phyloP scores from a whole-genome alignment of 1,140 invertebrate genomes.

The Diorhabda sublineata region DNA sequence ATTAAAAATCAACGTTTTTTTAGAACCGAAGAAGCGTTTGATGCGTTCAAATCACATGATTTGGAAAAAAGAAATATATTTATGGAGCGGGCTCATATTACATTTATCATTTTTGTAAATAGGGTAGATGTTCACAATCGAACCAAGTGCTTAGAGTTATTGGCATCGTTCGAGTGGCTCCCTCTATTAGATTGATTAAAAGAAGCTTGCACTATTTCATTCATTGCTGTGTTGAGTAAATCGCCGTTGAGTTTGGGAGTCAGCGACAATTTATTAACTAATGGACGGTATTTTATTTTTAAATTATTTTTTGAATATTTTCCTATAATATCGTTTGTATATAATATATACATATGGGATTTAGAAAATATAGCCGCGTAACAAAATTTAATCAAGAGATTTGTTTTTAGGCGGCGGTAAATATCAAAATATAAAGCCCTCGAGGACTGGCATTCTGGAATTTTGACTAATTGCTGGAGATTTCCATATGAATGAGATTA shows the following conservation, averaged over 20 bases:
- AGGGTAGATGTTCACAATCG: conserved; percentile 17
- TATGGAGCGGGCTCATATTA: conserved; percentile 21
- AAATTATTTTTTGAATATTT: no score
- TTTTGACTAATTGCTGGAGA: conserved; percentile 50
- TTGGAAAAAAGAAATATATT: conserved; percentile 12
- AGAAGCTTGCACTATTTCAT: conserved; percentile 15
- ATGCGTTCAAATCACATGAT: no score
- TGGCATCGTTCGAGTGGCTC: conserved; percentile 28
- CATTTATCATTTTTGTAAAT: conserved; percentile 19
- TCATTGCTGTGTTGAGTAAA: no score
- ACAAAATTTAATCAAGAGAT: neutral
- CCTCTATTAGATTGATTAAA: conserved; percentile 40
- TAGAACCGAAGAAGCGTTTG: no score
- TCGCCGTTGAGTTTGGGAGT: no score
- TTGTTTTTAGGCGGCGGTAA: neutral
- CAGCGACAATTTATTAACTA: no score
- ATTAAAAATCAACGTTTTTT: no score
- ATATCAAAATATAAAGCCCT: conserved; percentile 2
- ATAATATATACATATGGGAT: no score
- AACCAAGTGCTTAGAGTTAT: conserved; percentile 27
- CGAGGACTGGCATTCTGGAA: conserved; percentile 32
- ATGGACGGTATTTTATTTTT: no score
- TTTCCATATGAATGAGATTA: conserved; percentile 51
- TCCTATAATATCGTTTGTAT: no score
- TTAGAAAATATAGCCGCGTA: no score